Evolutionary conservation across 1,140 invertebrate species (phyloP), one percentile per base, ranked within the genome.

Genomic region (Phenacoccus solenopsis): DNA sequence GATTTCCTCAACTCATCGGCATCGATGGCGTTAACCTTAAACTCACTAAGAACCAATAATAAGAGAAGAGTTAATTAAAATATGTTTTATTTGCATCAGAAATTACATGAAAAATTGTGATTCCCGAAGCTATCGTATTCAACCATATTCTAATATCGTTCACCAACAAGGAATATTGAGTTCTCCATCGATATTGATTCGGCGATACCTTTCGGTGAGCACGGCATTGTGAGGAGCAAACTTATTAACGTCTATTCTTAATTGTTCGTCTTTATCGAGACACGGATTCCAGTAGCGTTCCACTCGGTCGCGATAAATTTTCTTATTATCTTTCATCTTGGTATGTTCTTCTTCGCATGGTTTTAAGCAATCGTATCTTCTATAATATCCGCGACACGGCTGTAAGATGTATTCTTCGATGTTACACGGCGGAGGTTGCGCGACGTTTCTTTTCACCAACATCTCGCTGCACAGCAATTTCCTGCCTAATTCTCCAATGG

Each of bases 1-100:
- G 90, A 92, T 75, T 89, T 88, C 20, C 90, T 80, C 68, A 93
- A 78, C 76, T 93, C 90, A 69, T 91, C 88, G 16, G 88, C 88
- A 76, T 93, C 90, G 85, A 93, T 91, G 49, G 90, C 90, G 76
- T 89, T 92, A 27, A 93, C 89, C 70, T 89, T 90, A 75, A 90
- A 93, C 74, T 91, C 89, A 75, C 88, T 91, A 72, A 81, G 74
- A 24, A 49, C 16, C 5, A 49, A 3, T n/a, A 49, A 49, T 10
- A 2, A 9, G 13, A 16, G 20, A 9, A 49, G n/a, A 49, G 20
- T 49, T 16, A 49, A 49, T n/a, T 49, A 49, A 49, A 49, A 49
- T 49, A 3, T 49, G 38, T 49, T 49, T 49, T 9, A 16, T 49
- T 49, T 49, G 13, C 16, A 49, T 49, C 38, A 16, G 38, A 49